phyloP scores from a whole-genome alignment of 2,113 vertebrate species.

The Larimichthys polyactis region DNA sequence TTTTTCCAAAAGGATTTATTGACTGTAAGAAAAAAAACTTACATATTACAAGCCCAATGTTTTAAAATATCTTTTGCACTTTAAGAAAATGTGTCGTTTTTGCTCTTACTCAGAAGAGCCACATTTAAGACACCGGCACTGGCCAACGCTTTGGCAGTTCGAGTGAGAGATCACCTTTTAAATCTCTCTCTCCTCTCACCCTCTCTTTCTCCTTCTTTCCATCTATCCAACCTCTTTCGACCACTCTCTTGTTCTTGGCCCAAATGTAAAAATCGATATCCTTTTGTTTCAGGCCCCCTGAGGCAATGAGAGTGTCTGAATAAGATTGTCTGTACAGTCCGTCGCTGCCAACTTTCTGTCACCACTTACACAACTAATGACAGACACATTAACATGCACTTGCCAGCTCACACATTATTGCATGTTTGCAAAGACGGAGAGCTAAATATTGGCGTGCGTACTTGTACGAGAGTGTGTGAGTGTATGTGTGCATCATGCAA shows the following conservation, averaged over 20 bases:
- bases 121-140: constrained; percentile 36
- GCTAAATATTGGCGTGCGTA: constrained; percentile 30
- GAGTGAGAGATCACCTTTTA: constrained; percentile 77
- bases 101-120: constrained; percentile 11
- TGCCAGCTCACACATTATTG: constrained; percentile 52
- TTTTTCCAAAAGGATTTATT: constrained; percentile 11
- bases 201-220: constrained; percentile 67
- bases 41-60: not conserved
- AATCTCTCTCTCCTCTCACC: constrained; percentile 66
- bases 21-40: constrained; percentile 22
- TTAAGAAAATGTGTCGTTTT: constrained; percentile 28
- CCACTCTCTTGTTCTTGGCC: constrained; percentile 79
- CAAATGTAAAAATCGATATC: constrained; percentile 82
- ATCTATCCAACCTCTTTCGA: constrained; percentile 66
- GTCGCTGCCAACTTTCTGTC: constrained; percentile 78
- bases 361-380: constrained; percentile 78
- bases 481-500: not conserved
- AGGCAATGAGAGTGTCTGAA: constrained; percentile 78
- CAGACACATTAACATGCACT: constrained; percentile 74
- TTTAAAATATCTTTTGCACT: constrained; percentile 35
- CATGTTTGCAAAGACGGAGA: constrained; percentile 36
- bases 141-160: constrained; percentile 61
- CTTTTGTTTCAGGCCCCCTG: constrained; percentile 79
- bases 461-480: not conserved
- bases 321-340: constrained; percentile 71